These are phyloP conservation scores for Pyrgus malvae DNA, from an alignment of 2,888 invertebrate genomes.

Conservation along the genomic window DNA sequence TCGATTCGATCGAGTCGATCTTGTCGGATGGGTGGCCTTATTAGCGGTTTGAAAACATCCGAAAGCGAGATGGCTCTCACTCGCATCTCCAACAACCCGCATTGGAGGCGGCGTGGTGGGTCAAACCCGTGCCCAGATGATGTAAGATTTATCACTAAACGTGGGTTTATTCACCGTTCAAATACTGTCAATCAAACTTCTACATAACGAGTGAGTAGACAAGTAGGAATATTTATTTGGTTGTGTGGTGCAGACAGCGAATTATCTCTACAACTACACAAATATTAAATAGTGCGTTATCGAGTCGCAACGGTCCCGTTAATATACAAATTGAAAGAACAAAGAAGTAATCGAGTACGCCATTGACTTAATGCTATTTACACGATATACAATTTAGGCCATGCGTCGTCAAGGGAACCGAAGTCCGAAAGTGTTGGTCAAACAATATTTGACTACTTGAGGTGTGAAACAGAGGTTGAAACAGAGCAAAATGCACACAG, in stretches of 20 bases:
- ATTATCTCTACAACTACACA: conserved; percentile 33
- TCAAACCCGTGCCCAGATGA: too few relatives aligned
- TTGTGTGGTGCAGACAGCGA: conserved; percentile 24
- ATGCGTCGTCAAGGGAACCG: conserved; percentile 34
- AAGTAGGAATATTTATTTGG: conserved; percentile 16
- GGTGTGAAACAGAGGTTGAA: too few relatives aligned
- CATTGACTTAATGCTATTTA: conserved; percentile 51
- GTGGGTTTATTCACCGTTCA: conserved; percentile 8
- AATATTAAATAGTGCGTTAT: conserved; percentile 21
- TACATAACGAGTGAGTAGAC: not conserved
- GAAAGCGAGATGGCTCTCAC: too few relatives aligned
- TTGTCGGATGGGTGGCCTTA: too few relatives aligned
- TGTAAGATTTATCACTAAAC: not conserved
- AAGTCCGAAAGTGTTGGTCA: conserved; percentile 35
- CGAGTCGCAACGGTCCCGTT: conserved; percentile 29
- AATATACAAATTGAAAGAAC: conserved; percentile 49
- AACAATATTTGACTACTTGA: too few relatives aligned
- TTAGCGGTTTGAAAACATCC: too few relatives aligned
- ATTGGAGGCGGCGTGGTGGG: too few relatives aligned
- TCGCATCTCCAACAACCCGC: too few relatives aligned
- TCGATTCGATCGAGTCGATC: too few relatives aligned
- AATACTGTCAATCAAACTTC: conserved; percentile 14
- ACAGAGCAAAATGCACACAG: too few relatives aligned
- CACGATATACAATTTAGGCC: conserved; percentile 46
- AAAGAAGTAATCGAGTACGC: conserved; percentile 44